Evolutionary conservation across 2,888 invertebrate genomes (phyloP), one percentile per base, ranked within the genome.

Genomic region (Magallana nippona): DNA sequence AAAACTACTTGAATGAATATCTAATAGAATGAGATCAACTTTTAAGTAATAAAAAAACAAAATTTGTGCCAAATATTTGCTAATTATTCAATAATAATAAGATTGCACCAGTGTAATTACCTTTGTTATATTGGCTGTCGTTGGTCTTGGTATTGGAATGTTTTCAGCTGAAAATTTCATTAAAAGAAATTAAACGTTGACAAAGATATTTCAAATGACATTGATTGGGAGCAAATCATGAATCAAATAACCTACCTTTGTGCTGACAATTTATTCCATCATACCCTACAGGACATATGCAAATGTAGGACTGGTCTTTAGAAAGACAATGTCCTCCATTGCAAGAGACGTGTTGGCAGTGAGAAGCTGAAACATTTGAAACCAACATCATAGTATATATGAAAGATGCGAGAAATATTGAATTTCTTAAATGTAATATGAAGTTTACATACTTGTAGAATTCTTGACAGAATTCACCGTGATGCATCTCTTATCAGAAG

Each of bases 321-420:
- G 71, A 71, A 10, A 71, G 32, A 71, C 71, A 71, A 15, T 71
- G 15, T 5, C 71, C 71, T 32, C 15, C 27, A 71, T 71, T 71
- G 32, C 71, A 71, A 32, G 71, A 71, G 15, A 71, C 27, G 5
- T 71, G 71, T 27, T 71, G 71, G 22, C 71, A 71, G 27, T 71
- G 11, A 32, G 71, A 71, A 71, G 71, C 71, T 71, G 32, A 71
- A 63, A 62, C 8, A 44, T 44, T 44, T 44, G 44, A 44, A 44
- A 44, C 44, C 44, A 44, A 44, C 8, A 44, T 44, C 44, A 44
- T 8, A 44, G 44, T 44, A 44, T 44, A 44, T 44, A 5, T 44
- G 44, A 44, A 44, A 5, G 44, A 44, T 44, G n/a, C 15, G 60
- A 60, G 17, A n/a, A 60, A 60, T 13, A 17, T 10, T 1, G 19